Conservation (phyloP, 2,797 vertebrate genomes). For the Phrynocephalus vlangalii region DNA sequence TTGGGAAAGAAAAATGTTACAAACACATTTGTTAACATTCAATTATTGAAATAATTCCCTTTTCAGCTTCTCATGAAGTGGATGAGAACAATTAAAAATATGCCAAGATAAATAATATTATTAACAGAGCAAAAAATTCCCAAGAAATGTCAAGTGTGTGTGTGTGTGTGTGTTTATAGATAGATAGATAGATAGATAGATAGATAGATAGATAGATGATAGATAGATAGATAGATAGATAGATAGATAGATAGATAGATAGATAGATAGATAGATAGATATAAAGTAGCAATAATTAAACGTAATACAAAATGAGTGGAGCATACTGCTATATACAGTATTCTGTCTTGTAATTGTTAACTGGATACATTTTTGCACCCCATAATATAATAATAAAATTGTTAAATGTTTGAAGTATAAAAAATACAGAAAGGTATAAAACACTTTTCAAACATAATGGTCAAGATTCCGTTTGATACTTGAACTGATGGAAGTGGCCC, state of each 20-base stretch:
- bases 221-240: accelerated
- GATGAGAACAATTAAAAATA: too few species aligned
- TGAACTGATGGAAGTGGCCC: too few species aligned
- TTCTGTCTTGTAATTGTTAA: neutral
- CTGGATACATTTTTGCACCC: neutral
- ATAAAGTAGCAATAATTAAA: neutral
- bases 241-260: accelerated
- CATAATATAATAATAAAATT: neutral
- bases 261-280: too few species aligned
- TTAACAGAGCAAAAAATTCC: neutral
- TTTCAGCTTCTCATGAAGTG: too few species aligned
- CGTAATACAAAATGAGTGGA: too few species aligned
- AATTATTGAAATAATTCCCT: neutral
- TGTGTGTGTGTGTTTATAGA: too few species aligned
- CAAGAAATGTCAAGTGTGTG: neutral
- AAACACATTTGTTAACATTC: neutral
- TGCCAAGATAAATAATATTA: neutral
- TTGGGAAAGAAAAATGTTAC: too few species aligned
- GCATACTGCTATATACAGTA: neutral
- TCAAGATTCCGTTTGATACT: too few species aligned
- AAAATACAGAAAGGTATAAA: too few species aligned
- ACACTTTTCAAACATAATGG: too few species aligned
- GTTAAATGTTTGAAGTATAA: too few species aligned
- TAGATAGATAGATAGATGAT: too few species aligned
- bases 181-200: accelerated